These are phyloP conservation scores for Bombus sylvicola DNA, from an alignment of 1,140 invertebrate genomes.

Conservation along the genomic window DNA sequence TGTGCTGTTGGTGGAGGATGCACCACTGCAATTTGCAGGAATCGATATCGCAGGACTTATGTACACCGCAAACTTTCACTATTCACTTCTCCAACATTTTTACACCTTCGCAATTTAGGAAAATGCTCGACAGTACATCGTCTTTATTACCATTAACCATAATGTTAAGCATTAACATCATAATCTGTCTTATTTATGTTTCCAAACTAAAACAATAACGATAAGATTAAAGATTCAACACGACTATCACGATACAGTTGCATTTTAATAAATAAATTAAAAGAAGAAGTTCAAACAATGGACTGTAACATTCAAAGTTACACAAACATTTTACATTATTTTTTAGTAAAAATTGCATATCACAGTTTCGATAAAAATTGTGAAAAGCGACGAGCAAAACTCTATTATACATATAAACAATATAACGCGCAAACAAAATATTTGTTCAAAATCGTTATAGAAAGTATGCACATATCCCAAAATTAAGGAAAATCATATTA, in stretches of 20 bases:
- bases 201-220: slow-evolving; percentile 2
- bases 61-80: slow-evolving; percentile 18
- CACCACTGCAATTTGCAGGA: slow-evolving; percentile 46
- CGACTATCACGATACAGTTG: neutral
- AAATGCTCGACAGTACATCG: neutral
- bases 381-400: too few species aligned
- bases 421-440: too few species aligned
- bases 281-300: neutral
- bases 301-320: neutral
- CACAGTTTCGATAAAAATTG: neutral
- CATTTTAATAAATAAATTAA: neutral
- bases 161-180: neutral
- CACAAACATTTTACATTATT: neutral
- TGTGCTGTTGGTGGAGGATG: slow-evolving; percentile 29
- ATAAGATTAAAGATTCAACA: neutral
- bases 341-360: neutral
- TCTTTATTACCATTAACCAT: neutral
- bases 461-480: neutral
- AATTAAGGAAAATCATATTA: neutral
- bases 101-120: neutral
- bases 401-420: too few species aligned
- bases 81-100: neutral
- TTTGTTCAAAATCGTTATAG: neutral
- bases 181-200: neutral
- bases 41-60: slow-evolving; percentile 59